Evolutionary conservation across 1,140 invertebrate species (phyloP), one percentile per base, ranked within the genome.

Genomic region (Zaprionus tsacasi): DNA sequence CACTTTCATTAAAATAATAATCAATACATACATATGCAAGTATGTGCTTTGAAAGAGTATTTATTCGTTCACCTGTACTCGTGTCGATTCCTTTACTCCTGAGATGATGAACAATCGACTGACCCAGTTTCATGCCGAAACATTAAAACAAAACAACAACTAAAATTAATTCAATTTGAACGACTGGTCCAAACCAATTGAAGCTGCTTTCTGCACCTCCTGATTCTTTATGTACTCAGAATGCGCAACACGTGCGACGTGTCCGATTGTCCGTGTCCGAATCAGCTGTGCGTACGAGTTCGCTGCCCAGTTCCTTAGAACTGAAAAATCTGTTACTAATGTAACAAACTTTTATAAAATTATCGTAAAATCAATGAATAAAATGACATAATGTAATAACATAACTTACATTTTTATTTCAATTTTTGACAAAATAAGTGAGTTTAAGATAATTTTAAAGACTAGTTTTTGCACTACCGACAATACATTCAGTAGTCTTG

Each of bases 141-240:
- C 68, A 66, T 17, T 27, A 78, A 45, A 69, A 66, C 70, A 77
- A 70, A 67, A 40, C 52, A 69, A 58, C 75, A 21, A 43, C 40
- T 48, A 43, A 78, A 75, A 85, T 85, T 81, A 81, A 86, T 81
- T 81, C 82, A 86, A 70, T 81, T 85, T 81, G 36, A 55, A 69
- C 27, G 27, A 67, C 43, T 73, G 45, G 48, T 13, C 61, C 40
- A 58, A 58, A 59, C 15, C 36, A 25, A 50, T 52, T 59, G n/a
- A 38, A 30, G 56, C 35, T 54, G 65, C 27, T 54, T 40, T 25
- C 55, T 67, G 36, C 13, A 21, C 40, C 36, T 48, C 45, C 33
- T 38, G 8, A 74, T 81, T 69, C 75, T 82, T 79, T 40, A 38
- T 65, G 61, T 54, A 57, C 50, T 71, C 43, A 77, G 70, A 82